Percentiles rank a stretch among this genome's conserved stretches.
Evolutionary conservation across 2,888 invertebrate genomes (phyloP).

Genomic region (Drepana falcataria): DNA sequence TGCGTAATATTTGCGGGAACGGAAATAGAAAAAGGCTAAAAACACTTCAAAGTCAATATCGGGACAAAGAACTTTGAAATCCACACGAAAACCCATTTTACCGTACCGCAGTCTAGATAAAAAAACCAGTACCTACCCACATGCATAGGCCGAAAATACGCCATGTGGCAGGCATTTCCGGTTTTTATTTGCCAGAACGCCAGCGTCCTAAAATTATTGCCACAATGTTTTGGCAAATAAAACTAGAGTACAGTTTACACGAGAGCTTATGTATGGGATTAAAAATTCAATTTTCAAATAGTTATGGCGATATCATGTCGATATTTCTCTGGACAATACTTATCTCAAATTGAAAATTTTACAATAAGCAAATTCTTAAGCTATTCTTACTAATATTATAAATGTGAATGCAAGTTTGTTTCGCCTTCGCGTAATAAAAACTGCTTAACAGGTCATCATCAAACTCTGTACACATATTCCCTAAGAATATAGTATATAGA

Average conservation of each 20-base stretch:
- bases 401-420: too few relatives aligned
- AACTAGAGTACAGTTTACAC: constrained; percentile 27
- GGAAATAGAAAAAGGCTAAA: constrained; percentile 4
- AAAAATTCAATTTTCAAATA: constrained; percentile 42
- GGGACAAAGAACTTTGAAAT: constrained; percentile 35
- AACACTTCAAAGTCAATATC: constrained; percentile 34
- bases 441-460: too few relatives aligned
- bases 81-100: constrained; percentile 41
- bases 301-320: not conserved
- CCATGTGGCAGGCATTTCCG: constrained; percentile 18
- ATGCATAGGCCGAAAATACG: constrained; percentile 21
- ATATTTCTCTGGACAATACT: not conserved
- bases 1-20: constrained; percentile 3
- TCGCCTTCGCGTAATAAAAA: too few relatives aligned
- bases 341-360: not conserved
- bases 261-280: constrained; percentile 38
- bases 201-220: constrained; percentile 42
- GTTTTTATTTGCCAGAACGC: constrained; percentile 25
- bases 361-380: not conserved
- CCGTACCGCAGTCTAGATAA: constrained; percentile 24
- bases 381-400: too few relatives aligned
- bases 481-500: too few relatives aligned
- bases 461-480: too few relatives aligned
- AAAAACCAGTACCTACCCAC: constrained; percentile 13
- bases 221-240: constrained; percentile 41